These are phyloP conservation scores for Lithophane leautieri DNA, from an alignment of 2,888 invertebrate genomes.

Conservation along the genomic window DNA sequence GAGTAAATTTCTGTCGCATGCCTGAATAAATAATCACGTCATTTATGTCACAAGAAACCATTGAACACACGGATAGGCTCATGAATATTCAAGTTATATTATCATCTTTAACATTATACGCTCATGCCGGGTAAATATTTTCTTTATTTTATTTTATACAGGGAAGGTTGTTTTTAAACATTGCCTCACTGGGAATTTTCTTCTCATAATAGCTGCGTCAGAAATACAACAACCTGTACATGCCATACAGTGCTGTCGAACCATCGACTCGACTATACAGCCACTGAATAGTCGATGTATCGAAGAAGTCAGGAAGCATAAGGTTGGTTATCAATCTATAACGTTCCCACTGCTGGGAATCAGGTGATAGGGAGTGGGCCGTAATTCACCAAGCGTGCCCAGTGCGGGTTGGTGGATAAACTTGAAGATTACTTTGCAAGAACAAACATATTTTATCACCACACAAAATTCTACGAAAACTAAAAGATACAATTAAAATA, in stretches of 20 bases:
- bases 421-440: not conserved
- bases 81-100: constrained; percentile 75
- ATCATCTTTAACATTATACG: constrained; percentile 66
- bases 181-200: not conserved
- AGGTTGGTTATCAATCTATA: not conserved
- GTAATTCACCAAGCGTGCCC: not conserved
- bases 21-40: constrained; percentile 86
- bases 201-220: not conserved
- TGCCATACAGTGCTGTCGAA: not conserved
- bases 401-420: no score
- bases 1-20: constrained; percentile 85
- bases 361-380: not conserved
- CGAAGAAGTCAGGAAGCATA: not conserved
- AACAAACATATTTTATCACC: not conserved
- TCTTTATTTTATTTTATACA: constrained; percentile 25
- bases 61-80: constrained; percentile 73
- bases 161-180: not conserved
- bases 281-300: not conserved
- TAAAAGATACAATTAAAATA: not conserved
- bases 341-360: not conserved
- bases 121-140: constrained; percentile 36
- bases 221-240: not conserved
- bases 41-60: constrained; percentile 78
- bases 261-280: not conserved
- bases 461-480: not conserved